These are phyloP conservation scores for Dascyllus trimaculatus DNA, from an alignment of 2,113 vertebrate species.

Conservation along the genomic window DNA sequence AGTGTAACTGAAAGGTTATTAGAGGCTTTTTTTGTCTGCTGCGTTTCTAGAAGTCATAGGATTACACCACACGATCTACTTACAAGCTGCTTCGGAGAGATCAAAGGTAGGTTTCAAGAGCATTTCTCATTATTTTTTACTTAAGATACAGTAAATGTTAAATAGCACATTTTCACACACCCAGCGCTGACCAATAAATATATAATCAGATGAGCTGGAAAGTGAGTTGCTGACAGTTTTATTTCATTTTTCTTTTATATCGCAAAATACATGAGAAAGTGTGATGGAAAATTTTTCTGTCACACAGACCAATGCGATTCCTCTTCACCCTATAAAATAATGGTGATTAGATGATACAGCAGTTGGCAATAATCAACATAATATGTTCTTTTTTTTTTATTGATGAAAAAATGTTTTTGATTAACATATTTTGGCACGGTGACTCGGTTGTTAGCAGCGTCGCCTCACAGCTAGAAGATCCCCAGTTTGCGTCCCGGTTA, in stretches of 20 bases:
- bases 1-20: conserved; percentile 28
- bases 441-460: too few species aligned
- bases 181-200: not conserved
- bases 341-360: not conserved
- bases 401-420: too few species aligned
- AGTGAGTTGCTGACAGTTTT: not conserved
- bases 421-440: too few species aligned
- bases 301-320: not conserved
- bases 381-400: too few species aligned
- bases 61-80: conserved; percentile 14
- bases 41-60: conserved; percentile 13
- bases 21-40: conserved; percentile 9
- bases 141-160: conserved; percentile 23
- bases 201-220: not conserved
- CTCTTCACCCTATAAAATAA: not conserved
- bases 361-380: not conserved
- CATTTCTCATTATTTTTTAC: conserved; percentile 19
- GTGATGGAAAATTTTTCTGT: not conserved
- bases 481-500: too few species aligned
- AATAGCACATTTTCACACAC: not conserved
- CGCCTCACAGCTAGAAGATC: too few species aligned
- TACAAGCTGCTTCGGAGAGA: conserved; percentile 32
- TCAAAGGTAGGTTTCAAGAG: conserved; percentile 40
- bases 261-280: not conserved
- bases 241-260: not conserved